Conservation (phyloP, 2,888 invertebrate genomes). For the Eilema depressum region DNA sequence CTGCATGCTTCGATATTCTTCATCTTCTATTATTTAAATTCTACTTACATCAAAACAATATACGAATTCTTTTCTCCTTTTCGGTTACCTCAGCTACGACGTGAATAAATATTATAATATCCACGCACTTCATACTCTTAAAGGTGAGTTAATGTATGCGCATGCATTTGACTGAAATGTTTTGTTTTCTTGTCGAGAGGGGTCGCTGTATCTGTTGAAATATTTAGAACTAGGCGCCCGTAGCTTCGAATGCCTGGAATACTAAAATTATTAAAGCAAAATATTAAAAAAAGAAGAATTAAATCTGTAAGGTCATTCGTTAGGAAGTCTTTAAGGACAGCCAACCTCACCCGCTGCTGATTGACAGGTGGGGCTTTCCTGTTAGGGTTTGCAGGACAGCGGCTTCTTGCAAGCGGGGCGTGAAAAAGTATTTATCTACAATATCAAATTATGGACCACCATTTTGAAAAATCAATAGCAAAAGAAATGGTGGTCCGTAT, state of each 20-base stretch:
- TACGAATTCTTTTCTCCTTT: constrained; percentile 8
- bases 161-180: constrained; percentile 53
- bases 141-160: constrained; percentile 55
- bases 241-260: not conserved
- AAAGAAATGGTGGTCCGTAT: no score
- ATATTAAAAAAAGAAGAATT: no score
- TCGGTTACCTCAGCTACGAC: constrained; percentile 43
- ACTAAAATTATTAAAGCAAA: not conserved
- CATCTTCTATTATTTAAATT: constrained; percentile 1
- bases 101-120: constrained; percentile 56
- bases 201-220: constrained; percentile 16
- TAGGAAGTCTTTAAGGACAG: no score
- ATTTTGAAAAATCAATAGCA: no score
- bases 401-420: no score
- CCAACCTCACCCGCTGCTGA: no score
- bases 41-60: constrained; percentile 9
- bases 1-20: not conserved
- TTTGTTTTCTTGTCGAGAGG: constrained; percentile 35
- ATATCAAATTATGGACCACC: no score
- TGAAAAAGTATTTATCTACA: no score
- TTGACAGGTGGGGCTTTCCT: no score
- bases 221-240: not conserved
- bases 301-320: no score
- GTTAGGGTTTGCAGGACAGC: no score
- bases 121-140: constrained; percentile 50